Evolutionary conservation across 2,888 invertebrate genomes (phyloP).

Genomic region (Latrodectus elegans): DNA sequence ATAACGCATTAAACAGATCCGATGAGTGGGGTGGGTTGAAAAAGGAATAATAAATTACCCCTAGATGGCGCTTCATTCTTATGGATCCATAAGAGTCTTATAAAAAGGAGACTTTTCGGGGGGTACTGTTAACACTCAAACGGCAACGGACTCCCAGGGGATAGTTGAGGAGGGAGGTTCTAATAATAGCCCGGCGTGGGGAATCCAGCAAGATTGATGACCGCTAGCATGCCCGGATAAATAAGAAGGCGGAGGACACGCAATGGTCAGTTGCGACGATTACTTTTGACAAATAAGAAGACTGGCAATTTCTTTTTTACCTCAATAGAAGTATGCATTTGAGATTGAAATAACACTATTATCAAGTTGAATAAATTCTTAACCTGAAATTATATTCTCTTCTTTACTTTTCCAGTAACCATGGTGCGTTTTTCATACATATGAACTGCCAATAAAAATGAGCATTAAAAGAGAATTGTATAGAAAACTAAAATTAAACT

Average conservation of each 20-base stretch:
- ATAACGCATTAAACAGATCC: constrained; percentile 46
- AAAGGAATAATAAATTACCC: constrained; percentile 51
- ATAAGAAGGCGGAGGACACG: constrained; percentile 52
- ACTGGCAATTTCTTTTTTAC: not conserved
- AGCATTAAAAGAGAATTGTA: no score
- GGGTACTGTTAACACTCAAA: constrained; percentile 57
- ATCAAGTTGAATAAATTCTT: no score
- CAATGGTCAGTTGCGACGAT: constrained; percentile 55
- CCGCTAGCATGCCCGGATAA: constrained; percentile 41
- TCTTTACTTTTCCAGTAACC: no score
- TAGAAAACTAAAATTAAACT: no score
- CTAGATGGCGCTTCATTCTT: constrained; percentile 51
- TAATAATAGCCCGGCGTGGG: constrained; percentile 48
- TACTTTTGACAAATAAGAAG: constrained; percentile 32
- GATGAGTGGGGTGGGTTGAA: constrained; percentile 1
- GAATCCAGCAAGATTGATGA: constrained; percentile 55
- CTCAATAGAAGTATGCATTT: no score
- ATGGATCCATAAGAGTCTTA: constrained; percentile 23
- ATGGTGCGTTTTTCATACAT: no score
- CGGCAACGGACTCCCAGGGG: constrained; percentile 18
- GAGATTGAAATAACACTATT: no score
- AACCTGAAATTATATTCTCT: no score
- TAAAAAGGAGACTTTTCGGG: constrained; percentile 47
- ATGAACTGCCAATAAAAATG: no score
- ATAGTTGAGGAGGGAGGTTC: constrained; percentile 15